Evolutionary conservation across 1,140 invertebrate genomes (phyloP).

Genomic region (Hormaphis cornu): DNA sequence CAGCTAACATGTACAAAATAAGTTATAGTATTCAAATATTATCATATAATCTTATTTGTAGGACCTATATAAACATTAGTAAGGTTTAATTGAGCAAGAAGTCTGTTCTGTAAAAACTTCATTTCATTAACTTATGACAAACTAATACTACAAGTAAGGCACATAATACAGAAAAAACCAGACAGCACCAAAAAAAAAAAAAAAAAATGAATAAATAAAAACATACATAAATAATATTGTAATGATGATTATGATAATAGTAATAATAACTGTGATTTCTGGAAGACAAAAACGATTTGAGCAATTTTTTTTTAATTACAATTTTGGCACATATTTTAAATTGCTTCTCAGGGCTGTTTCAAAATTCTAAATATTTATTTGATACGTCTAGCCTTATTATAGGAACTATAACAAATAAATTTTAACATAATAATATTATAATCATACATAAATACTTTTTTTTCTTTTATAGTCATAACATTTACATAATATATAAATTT

Average conservation of each 20-base stretch:
- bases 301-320: slow-evolving; percentile 16
- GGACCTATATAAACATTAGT: slow-evolving; percentile 24
- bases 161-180: slow-evolving; percentile 21
- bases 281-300: slow-evolving; percentile 27
- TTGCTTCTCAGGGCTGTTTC: background rate
- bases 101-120: background rate
- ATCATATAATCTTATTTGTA: slow-evolving; percentile 3
- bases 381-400: slow-evolving; percentile 25
- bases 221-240: no score
- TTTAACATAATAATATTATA: background rate
- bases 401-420: slow-evolving; percentile 28
- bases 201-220: no score
- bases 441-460: no score
- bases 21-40: slow-evolving; percentile 9
- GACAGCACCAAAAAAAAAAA: slow-evolving; percentile 25
- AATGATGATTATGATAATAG: no score
- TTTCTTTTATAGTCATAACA: background rate
- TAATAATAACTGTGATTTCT: background rate
- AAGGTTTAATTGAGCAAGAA: slow-evolving; percentile 26
- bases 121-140: slow-evolving; percentile 2
- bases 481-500: background rate
- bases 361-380: slow-evolving; percentile 22
- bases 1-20: slow-evolving; percentile 25
- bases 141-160: slow-evolving; percentile 14
- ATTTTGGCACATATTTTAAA: slow-evolving; percentile 21